Conservation (phyloP, 2,888 invertebrate species). For the Andrena hattorfiana region DNA sequence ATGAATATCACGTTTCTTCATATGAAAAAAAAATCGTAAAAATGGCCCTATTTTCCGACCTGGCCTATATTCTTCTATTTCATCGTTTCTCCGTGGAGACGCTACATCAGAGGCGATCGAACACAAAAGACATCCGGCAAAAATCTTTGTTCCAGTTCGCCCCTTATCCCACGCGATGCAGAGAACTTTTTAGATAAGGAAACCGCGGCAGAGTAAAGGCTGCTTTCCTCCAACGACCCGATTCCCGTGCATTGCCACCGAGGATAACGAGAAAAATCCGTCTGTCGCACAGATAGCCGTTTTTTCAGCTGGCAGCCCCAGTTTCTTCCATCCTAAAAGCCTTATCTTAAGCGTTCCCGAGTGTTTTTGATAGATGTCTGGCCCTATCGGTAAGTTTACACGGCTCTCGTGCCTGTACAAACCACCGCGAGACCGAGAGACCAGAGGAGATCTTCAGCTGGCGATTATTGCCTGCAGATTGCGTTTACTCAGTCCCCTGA, state of each 20-base stretch:
- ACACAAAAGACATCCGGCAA: neutral
- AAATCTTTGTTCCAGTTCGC: conserved; percentile 41
- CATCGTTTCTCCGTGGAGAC: neutral
- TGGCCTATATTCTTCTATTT: conserved; percentile 22
- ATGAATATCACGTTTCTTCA: too few species aligned
- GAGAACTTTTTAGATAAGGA: conserved; percentile 45
- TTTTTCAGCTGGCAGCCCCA: neutral
- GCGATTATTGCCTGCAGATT: neutral
- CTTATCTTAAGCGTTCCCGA: conserved; percentile 29
- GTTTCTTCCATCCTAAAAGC: neutral
- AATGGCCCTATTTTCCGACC: too few species aligned
- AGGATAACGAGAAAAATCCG: neutral
- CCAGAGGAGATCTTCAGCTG: neutral
- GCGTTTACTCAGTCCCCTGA: too few species aligned
- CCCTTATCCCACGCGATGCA: conserved; percentile 2
- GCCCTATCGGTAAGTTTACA: conserved; percentile 6
- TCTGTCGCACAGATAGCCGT: conserved; percentile 4
- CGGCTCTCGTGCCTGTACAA: neutral
- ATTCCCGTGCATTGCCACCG: conserved; percentile 24
- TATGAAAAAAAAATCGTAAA: too few species aligned
- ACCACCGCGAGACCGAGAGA: too few species aligned
- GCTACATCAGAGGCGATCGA: neutral
- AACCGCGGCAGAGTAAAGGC: conserved; percentile 9
- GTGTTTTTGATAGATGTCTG: neutral
- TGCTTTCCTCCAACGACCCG: conserved; percentile 42